Conservation (phyloP, 2,797 vertebrate genomes). For the Phoxinus dragarum region DNA sequence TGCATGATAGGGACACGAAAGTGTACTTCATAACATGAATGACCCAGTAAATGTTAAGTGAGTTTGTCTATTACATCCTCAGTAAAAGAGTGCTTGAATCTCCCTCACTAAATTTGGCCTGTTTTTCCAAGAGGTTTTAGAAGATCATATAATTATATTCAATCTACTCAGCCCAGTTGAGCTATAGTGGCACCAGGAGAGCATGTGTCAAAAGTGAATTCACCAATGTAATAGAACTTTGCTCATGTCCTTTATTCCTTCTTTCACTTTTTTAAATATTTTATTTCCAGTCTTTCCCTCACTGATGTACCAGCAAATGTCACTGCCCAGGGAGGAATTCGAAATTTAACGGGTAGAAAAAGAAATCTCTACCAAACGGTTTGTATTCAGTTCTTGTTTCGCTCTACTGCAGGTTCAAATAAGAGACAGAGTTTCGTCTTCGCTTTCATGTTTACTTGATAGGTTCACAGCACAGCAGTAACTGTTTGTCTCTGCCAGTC, state of each 20-base stretch:
- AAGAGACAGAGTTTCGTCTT: neutral
- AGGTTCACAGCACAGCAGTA: conserved; percentile 27
- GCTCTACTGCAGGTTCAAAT: conserved; percentile 1
- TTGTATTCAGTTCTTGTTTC: conserved; percentile 18
- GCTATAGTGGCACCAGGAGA: neutral
- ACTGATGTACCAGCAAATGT: conserved; percentile 25
- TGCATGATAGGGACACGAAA: neutral
- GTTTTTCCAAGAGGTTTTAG: conserved; percentile 1
- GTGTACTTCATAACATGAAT: neutral
- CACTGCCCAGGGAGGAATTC: conserved; percentile 10
- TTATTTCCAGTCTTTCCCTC: neutral
- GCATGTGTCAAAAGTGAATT: conserved; percentile 20
- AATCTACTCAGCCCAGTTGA: neutral
- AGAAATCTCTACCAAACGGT: neutral
- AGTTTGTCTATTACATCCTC: neutral
- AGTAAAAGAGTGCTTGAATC: neutral
- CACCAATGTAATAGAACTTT: conserved; percentile 9
- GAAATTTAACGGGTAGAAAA: conserved; percentile 23
- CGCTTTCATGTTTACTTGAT: conserved; percentile 21
- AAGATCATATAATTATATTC: neutral
- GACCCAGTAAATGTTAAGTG: conserved; percentile 4
- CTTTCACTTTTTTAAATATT: neutral
- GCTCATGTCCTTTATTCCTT: neutral
- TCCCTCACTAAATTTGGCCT: neutral
- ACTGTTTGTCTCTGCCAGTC: conserved; percentile 5